These are phyloP conservation scores for Xenus cinereus DNA, from an alignment of 2,113 vertebrate genomes.

Conservation along the genomic window DNA sequence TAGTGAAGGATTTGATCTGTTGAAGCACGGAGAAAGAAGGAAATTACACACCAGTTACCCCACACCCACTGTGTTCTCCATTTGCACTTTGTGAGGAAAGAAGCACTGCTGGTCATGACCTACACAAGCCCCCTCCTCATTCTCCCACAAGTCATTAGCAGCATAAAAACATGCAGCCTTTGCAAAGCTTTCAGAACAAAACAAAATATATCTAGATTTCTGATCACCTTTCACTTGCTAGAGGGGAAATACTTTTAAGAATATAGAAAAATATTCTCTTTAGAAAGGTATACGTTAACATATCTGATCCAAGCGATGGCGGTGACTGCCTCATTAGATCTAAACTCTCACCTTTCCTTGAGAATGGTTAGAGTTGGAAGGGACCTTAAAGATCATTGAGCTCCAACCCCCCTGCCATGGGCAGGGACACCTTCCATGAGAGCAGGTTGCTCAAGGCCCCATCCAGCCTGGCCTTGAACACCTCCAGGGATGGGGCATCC, in stretches of 20 bases:
- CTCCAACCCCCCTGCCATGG: too few relatives aligned
- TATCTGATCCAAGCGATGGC: not conserved
- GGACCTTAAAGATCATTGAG: not conserved
- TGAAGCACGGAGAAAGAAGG: not conserved
- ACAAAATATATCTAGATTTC: not conserved
- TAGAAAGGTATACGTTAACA: not conserved
- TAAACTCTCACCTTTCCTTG: not conserved
- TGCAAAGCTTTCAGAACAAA: not conserved
- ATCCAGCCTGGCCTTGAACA: not conserved
- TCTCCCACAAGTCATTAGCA: too few relatives aligned
- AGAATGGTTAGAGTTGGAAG: not conserved
- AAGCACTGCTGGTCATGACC: not conserved
- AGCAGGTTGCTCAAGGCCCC: not conserved
- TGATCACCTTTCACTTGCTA: not conserved
- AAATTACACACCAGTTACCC: not conserved
- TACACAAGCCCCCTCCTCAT: accelerated
- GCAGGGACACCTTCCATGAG: not conserved
- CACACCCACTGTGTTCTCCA: not conserved
- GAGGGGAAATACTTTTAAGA: not conserved
- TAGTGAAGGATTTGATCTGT: accelerated
- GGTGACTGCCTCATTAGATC: not conserved
- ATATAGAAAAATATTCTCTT: not conserved
- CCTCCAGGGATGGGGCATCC: not conserved
- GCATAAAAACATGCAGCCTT: not conserved
- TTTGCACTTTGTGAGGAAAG: not conserved